Evolutionary conservation across 1,140 invertebrate species (phyloP), one percentile per base, ranked within the genome.

Genomic region (Drosophila lowei): DNA sequence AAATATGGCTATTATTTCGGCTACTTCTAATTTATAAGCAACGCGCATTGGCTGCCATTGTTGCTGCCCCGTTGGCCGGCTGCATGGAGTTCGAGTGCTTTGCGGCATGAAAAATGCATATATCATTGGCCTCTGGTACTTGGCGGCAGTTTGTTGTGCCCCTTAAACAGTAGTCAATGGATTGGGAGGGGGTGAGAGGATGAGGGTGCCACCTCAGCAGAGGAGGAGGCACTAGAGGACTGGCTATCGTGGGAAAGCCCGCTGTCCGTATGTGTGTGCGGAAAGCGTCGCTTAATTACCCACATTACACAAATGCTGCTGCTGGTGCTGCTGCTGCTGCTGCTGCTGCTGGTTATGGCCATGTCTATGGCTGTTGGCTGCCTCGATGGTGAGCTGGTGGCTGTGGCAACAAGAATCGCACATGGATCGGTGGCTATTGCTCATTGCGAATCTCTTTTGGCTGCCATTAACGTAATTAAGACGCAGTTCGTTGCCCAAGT

Each of bases 1-100:
- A 86, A 86, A 88, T 83, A 88, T 88, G 78, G 83, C 83, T 88
- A 88, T 86, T 88, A 83, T 86, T 86, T 88, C 76, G 83, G 74
- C 48, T 88, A 67, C 78, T 88, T 86, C 78, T 79, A 86, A 86
- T 86, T 86, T 86, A 86, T 88, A 88, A 86, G 83, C 81, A 55
- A 74, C 54, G 67, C 73, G 66, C 78, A 65, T 49, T 68, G 66
- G 60, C 65, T 48, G 52, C 63, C 66, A 57, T 57, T 68, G 43
- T 46, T 59, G 57, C 34, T 13, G 34, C 11, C 7, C 7, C 60
- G 60, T 77, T 68, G 38, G 11, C 16, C 34, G 67, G 42, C 30
- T 78, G 61, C 38, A 23, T 21, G 28, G 28, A 47, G 21, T 60
- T 43, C 60, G 30, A 52, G 42, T 62, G 50, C 56, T 62, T 77